Base-by-base conservation (phyloP, 2,888 invertebrate genomes). In the Caenorhabditis plicata region DNA sequence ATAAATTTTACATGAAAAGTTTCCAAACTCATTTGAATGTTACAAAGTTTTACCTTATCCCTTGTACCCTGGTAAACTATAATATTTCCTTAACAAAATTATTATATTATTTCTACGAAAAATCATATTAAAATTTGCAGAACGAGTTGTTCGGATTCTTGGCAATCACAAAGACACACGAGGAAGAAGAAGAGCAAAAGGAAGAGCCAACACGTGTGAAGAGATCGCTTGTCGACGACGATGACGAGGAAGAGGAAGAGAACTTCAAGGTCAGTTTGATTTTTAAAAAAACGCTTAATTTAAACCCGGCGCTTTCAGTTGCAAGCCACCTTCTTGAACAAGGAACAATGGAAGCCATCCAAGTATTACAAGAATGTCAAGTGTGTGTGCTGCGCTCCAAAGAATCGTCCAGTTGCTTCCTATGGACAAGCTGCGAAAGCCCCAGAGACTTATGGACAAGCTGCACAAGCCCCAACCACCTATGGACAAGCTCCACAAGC, bases 321-420 rank as follows among this genome's bases (percentile, higher is more conserved):
- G 31, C 54, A 67, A 11, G 31, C 58, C 31, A 64, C 61, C 35
- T 52, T 40, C 23, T 47, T 67, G 15, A 41, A 36, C 4, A 23
- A 53, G 32, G 66, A 44, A 15, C 39, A 52, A 7, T 68, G 64
- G 64, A 45, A 22, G 2, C 61, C 64, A 13, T 29, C 47, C 20
- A 44, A 47, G 5, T 60, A 49, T 20, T 23, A 55, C 33, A 49
- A 54, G 40, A 66, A 69, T 29, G 53, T 66, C 22, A 66, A 66
- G 55, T 69, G 69, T 50, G 61, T 69, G 39, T 69, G 69, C 66
- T 69, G 69, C 43, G 68, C 64, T 17, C 69, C 69, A 35, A 61
- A n/a, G n/a, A n/a, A n/a, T n/a, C n/a, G n/a, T n/a, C n/a, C n/a
- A n/a, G n/a, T n/a, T n/a, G n/a, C n/a, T n/a, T n/a, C n/a, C n/a